Evolutionary conservation across 1,140 invertebrate genomes (phyloP).

Genomic region (Atopsyche davidsoni): DNA sequence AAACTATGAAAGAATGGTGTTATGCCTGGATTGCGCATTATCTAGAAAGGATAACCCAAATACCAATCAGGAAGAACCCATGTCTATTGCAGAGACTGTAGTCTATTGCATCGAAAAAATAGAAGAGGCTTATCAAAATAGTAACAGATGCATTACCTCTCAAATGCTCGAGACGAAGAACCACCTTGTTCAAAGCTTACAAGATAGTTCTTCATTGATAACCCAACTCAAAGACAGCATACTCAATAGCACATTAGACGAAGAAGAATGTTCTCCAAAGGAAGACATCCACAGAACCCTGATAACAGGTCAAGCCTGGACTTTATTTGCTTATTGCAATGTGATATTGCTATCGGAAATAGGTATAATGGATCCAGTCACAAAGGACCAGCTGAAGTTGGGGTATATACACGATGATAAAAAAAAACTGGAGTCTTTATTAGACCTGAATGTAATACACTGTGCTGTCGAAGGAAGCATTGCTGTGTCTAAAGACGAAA

Average conservation of each 20-base stretch:
- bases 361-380: constrained; percentile 63
- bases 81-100: neutral
- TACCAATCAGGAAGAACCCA: neutral
- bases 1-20: constrained; percentile 24
- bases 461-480: constrained; percentile 39
- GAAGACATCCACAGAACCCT: constrained; percentile 3
- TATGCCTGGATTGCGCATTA: constrained; percentile 14
- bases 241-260: neutral
- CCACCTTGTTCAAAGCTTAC: constrained; percentile 7
- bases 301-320: constrained; percentile 16
- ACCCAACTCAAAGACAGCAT: constrained; percentile 1
- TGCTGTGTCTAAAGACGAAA: constrained; percentile 12
- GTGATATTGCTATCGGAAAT: constrained; percentile 38
- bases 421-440: constrained; percentile 37
- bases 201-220: neutral
- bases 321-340: constrained; percentile 20
- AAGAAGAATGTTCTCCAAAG: constrained; percentile 1
- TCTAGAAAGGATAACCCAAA: constrained; percentile 13
- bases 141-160: neutral
- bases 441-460: constrained; percentile 40
- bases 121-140: constrained; percentile 5
- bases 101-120: constrained; percentile 6
- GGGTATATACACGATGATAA: constrained; percentile 61
- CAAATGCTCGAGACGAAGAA: constrained; percentile 7
- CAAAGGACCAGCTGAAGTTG: constrained; percentile 63